Base-by-base conservation (phyloP, 2,113 vertebrate genomes). In the Polypterus senegalus region DNA sequence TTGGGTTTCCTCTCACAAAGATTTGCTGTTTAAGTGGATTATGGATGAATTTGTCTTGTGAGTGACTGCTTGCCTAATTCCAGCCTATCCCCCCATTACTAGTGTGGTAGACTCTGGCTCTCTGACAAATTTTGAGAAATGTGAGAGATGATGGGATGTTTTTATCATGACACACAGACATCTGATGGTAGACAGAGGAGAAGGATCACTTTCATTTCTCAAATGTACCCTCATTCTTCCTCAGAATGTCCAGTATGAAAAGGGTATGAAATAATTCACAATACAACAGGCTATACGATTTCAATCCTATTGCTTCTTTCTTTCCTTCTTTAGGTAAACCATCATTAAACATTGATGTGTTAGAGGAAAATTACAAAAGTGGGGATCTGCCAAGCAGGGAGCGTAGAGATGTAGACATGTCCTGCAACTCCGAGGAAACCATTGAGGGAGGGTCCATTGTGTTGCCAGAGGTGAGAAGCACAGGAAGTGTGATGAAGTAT, bases 401-500 rank as follows among this genome's bases (percentile, higher is more conserved):
- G 46, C 9, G 46, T 3, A 45, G 9, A 6, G 46, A 45, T 51
- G 60, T 51, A 61, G 60, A 9, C 4, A 5, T 4, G 10, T 6
- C 11, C n/a, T 61, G 60, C 43, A 9, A n/a, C 4, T 45, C 44
- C 47, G n/a, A 55, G 3, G 53, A 54, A 46, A 46, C 47, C 5
- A 54, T 62, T 52, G 4, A 55, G 5, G 53, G 53, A n/a, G 61
- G 61, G 47, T 47, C 51, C 9, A 55, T 62, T 4, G 43, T 54
- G 27, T 62, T 51, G 61, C 61, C 61, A 11, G 46, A 55, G 44
- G 54, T 47, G 46, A 6, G 6, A 47, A 46, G 52, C 2, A n/a
- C 52, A 62, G 8, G 61, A 46, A 62, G 61, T 43, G 52, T 62
- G 53, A 52, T 62, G 61, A 62, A 10, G 46, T 62, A 62, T 7